Evolutionary conservation across 64 coral and sea anemone species (phyloP), one percentile per base, ranked within the genome.

Genomic region (Montipora sp.): DNA sequence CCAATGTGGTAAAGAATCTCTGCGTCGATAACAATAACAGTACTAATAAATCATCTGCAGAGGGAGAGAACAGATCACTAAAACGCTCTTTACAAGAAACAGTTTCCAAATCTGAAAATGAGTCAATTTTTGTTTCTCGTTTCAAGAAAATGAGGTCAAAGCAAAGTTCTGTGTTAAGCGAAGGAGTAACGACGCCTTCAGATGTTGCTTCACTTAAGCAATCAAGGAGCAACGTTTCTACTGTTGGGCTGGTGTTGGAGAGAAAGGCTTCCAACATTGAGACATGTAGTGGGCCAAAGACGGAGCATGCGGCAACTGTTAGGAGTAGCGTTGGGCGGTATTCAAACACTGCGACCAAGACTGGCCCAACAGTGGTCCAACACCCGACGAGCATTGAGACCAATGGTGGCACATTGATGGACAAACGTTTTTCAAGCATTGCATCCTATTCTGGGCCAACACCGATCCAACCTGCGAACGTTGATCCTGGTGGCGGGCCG

Each of bases 71-170:
- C 3, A 47, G 47, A 8, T 71, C 63, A 12, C 18, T n/a, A 18
- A 85, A 85, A 19, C 82, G 82, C 7, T 22, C 65, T 67, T 50
- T 71, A 5, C 63, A 85, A 51, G 61, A 50, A 72, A 47, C 63
- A 20, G 19, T 21, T 70, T 71, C 65, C 45, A 45, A 85, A 71
- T 48, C 82, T 20, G 82, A 2, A 71, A 85, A 71, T 8, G 44
- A 50, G 4, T 47, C n/a, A 4, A 71, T 12, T 47, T 7, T 4
- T 78, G 65, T 4, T 47, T 51, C 82, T 67, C 82, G 50, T 1
- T 71, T 18, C 45, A 85, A 85, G 14, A 85, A 50, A 51, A 50
- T 71, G 19, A 70, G 19, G 71, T 49, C 36, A 46, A 16, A 83
- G 1, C 80, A 85, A 5, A 21, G 18, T 47, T 71, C 44, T 71